These are phyloP conservation scores for Aspidapion aeneum DNA, from an alignment of 2,888 invertebrate genomes.

Conservation along the genomic window DNA sequence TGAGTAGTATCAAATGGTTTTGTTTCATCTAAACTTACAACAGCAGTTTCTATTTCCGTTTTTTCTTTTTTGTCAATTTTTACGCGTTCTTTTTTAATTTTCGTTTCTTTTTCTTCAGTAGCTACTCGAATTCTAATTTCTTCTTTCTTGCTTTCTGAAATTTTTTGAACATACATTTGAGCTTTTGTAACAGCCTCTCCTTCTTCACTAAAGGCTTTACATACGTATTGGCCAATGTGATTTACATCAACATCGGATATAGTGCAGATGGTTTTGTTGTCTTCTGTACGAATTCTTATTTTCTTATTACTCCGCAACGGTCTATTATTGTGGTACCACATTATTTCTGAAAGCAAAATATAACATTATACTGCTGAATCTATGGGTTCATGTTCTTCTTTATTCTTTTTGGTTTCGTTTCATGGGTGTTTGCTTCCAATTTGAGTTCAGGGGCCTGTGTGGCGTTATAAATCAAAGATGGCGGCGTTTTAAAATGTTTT, in stretches of 20 bases:
- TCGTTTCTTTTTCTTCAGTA: conserved; percentile 52
- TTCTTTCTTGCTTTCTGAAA: conserved; percentile 49
- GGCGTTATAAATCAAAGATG: no score
- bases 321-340: conserved; percentile 84
- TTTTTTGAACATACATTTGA: conserved; percentile 64
- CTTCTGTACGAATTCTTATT: conserved; percentile 66
- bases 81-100: conserved; percentile 51
- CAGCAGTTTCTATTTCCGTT: conserved; percentile 37
- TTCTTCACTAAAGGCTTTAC: conserved; percentile 82
- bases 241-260: conserved; percentile 61
- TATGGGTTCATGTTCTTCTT: no score
- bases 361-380: no score
- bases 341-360: conserved; percentile 60
- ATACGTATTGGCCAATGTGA: conserved; percentile 73
- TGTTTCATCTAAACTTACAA: conserved; percentile 47
- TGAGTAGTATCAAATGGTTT: conserved; percentile 51
- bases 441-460: no score
- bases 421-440: no score
- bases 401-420: neutral
- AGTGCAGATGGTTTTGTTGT: conserved; percentile 67
- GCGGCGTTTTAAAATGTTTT: no score
- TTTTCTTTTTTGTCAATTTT: conserved; percentile 49
- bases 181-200: conserved; percentile 79
- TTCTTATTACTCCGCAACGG: conserved; percentile 71
- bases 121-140: conserved; percentile 44